Evolutionary conservation across 2,113 vertebrate genomes (phyloP).

Genomic region (Datnioides undecimradiatus): DNA sequence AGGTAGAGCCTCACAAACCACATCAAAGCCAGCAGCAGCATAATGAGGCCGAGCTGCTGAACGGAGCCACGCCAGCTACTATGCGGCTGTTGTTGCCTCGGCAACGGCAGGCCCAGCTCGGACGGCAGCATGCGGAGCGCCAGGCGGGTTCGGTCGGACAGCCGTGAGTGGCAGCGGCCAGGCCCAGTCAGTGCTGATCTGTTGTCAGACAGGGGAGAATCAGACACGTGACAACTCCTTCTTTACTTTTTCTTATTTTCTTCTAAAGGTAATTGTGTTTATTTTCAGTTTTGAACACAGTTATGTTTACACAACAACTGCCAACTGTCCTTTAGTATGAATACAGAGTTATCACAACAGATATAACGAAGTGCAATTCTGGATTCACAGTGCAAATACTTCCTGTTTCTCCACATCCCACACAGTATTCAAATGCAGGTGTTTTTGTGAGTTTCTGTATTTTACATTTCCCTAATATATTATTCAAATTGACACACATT

Average conservation of each 20-base stretch:
- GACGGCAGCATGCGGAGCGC: slow-evolving; percentile 76
- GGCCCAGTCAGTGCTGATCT: slow-evolving; percentile 54
- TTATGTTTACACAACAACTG: too few species aligned
- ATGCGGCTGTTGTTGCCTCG: slow-evolving; percentile 73
- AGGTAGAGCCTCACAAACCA: slow-evolving; percentile 94
- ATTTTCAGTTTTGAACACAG: not conserved
- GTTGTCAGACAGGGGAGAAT: slow-evolving; percentile 10
- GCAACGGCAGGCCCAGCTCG: slow-evolving; percentile 84
- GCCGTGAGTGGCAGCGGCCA: slow-evolving; percentile 19
- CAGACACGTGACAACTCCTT: not conserved
- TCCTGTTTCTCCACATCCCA: slow-evolving; percentile 1
- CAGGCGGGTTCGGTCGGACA: slow-evolving; percentile 79
- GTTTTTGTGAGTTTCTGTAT: slow-evolving; percentile 24
- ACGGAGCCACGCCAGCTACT: slow-evolving; percentile 71
- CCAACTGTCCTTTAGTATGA: too few species aligned
- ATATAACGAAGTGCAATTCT: not conserved
- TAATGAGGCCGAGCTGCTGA: slow-evolving; percentile 84
- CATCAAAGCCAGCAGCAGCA: slow-evolving; percentile 85
- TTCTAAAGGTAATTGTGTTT: not conserved
- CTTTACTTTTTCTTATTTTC: too few species aligned
- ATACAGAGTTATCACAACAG: too few species aligned
- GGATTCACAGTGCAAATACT: not conserved
- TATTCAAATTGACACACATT: slow-evolving; percentile 59
- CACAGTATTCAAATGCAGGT: slow-evolving; percentile 20
- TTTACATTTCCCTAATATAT: slow-evolving; percentile 10